A percentile compares a stretch with the other conserved stretches of the same genome.
Evolutionary conservation across 2,797 vertebrate genomes (phyloP).

Genomic region (Thunnus albacares): DNA sequence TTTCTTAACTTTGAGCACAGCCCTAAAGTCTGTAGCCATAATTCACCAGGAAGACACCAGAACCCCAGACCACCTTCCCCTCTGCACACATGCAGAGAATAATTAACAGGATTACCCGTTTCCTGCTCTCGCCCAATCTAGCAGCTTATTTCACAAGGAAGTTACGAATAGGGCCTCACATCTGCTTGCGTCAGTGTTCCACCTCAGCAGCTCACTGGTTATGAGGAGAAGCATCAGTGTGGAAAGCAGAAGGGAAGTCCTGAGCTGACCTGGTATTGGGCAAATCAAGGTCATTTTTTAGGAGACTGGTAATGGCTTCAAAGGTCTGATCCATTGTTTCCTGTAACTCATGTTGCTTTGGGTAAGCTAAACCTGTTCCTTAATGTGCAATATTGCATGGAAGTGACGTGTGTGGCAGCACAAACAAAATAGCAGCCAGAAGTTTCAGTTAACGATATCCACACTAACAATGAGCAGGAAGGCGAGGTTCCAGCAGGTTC

Average conservation of each 20-base stretch:
- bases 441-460: constrained; percentile 26
- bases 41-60: constrained; percentile 49
- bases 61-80: constrained; percentile 46
- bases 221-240: constrained; percentile 43
- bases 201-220: constrained; percentile 33
- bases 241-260: constrained; percentile 11
- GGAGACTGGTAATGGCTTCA: neutral
- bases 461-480: constrained; percentile 1
- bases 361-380: neutral
- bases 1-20: constrained; percentile 26
- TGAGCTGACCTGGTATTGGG: constrained; percentile 31
- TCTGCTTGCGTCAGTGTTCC: constrained; percentile 47
- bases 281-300: constrained; percentile 5
- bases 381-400: neutral
- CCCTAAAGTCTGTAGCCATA: constrained; percentile 38
- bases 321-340: constrained; percentile 1
- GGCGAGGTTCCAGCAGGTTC: neutral
- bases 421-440: neutral
- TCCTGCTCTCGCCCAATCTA: constrained; percentile 49
- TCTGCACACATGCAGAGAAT: constrained; percentile 53
- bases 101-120: constrained; percentile 57
- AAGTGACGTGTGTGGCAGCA: neutral
- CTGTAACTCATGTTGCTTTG: neutral
- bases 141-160: constrained; percentile 55
- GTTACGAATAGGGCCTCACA: constrained; percentile 38